Evolutionary conservation across 1,140 invertebrate genomes (phyloP).

Genomic region (Drosophila saltans): DNA sequence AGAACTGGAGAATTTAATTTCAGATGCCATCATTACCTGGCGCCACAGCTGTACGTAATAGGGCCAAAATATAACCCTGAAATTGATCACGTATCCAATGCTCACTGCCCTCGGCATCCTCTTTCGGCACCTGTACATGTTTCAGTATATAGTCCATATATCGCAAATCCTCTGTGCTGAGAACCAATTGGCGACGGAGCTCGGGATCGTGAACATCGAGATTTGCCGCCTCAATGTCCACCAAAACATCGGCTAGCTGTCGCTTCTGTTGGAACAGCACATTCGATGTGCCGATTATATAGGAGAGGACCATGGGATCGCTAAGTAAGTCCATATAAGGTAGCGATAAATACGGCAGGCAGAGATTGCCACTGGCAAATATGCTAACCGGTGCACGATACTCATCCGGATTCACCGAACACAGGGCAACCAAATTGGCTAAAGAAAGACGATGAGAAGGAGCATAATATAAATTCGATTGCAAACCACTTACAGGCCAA

Average conservation of each 20-base stretch:
- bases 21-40: conserved; percentile 85
- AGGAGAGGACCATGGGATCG: conserved; percentile 94
- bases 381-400: conserved; percentile 95
- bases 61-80: conserved; percentile 93
- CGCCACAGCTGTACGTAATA: conserved; percentile 92
- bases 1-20: not conserved
- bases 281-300: conserved; percentile 98
- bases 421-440: conserved; percentile 70
- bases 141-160: conserved; percentile 97
- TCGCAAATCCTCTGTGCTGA: conserved; percentile 97
- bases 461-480: not conserved
- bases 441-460: not conserved
- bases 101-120: conserved; percentile 94
- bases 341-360: conserved; percentile 97
- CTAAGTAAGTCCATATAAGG: conserved; percentile 96
- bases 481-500: conserved; percentile 84
- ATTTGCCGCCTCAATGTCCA: conserved; percentile 94
- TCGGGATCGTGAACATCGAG: conserved; percentile 95
- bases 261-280: conserved; percentile 98
- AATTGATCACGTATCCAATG: conserved; percentile 98
- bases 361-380: conserved; percentile 96
- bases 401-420: conserved; percentile 86
- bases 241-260: conserved; percentile 93
- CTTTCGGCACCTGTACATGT: conserved; percentile 90
- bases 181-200: conserved; percentile 91